These are phyloP conservation scores for Dissostichus mawsoni DNA, from an alignment of 2,113 vertebrate species.

Conservation along the genomic window DNA sequence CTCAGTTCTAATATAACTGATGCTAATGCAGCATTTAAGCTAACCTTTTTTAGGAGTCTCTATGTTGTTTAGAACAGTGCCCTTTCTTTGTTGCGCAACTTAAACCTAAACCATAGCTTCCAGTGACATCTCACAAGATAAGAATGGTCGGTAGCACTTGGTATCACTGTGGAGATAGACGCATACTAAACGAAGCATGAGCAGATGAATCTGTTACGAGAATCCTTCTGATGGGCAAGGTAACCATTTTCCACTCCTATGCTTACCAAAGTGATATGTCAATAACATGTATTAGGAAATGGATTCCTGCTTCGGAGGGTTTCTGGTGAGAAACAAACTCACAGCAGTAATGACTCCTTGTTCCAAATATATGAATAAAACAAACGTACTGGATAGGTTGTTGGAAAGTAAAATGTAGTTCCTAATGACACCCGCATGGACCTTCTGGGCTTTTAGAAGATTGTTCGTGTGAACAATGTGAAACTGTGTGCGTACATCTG, in stretches of 20 bases:
- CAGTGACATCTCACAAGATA: too few relatives aligned
- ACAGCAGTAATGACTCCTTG: neutral
- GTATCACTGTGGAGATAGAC: too few relatives aligned
- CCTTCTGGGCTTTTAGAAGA: neutral
- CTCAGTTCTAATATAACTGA: too few relatives aligned
- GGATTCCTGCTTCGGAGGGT: neutral
- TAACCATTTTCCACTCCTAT: neutral
- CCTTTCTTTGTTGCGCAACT: too few relatives aligned
- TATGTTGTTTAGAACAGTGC: too few relatives aligned
- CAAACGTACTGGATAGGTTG: neutral
- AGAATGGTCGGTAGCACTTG: too few relatives aligned
- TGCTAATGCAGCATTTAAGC: too few relatives aligned
- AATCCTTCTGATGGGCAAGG: neutral
- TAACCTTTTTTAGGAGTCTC: too few relatives aligned
- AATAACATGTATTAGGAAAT: neutral
- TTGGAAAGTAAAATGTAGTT: neutral
- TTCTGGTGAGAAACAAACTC: neutral
- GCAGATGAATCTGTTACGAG: too few relatives aligned
- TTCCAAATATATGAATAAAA: neutral
- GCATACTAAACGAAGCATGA: too few relatives aligned
- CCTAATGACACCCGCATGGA: neutral
- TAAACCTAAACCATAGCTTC: too few relatives aligned
- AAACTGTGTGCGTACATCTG: neutral
- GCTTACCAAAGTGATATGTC: neutral
- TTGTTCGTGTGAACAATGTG: slow-evolving; percentile 10